These are phyloP conservation scores for Chunga burmeisteri DNA, from an alignment of 2,113 vertebrate genomes.

Conservation along the genomic window DNA sequence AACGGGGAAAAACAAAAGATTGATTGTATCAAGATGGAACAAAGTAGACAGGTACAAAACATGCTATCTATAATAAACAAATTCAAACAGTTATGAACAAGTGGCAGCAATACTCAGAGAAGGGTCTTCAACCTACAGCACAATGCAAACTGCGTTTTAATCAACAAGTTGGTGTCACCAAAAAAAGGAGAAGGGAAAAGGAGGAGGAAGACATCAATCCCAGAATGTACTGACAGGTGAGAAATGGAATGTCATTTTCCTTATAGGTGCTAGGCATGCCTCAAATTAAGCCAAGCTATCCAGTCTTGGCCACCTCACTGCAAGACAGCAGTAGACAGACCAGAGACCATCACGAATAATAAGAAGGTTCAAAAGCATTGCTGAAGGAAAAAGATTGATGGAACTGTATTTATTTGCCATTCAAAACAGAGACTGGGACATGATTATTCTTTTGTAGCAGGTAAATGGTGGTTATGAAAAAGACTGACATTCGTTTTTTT, in stretches of 20 bases:
- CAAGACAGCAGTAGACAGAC: not conserved
- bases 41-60: not conserved
- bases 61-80: not conserved
- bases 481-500: not conserved
- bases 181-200: not conserved
- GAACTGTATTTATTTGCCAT: not conserved
- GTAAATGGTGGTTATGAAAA: not conserved
- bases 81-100: not conserved
- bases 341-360: not conserved
- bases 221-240: not conserved
- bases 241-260: not conserved
- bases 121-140: not conserved
- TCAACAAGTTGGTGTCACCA: not conserved
- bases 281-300: not conserved
- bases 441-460: not conserved
- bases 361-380: not conserved
- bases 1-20: not conserved
- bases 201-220: not conserved
- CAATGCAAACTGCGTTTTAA: not conserved
- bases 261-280: not conserved
- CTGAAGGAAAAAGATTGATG: not conserved
- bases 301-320: not conserved
- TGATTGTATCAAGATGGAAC: not conserved
- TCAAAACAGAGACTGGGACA: not conserved
- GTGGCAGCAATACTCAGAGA: not conserved